phyloP scores from a whole-genome alignment of 2,113 vertebrate genomes.

The Taxidea taxus region DNA sequence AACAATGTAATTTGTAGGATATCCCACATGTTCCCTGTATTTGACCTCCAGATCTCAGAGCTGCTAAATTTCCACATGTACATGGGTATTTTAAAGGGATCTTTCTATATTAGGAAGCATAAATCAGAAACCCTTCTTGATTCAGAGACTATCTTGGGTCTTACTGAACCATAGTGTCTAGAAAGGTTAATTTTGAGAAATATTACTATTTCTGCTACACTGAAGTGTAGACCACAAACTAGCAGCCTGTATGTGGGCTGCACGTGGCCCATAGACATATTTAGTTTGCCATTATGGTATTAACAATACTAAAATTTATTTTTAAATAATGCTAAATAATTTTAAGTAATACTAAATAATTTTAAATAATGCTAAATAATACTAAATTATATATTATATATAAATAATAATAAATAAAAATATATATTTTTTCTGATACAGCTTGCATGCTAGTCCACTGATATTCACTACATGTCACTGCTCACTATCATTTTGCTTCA shows the following conservation, averaged over 20 bases:
- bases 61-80: background rate
- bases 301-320: background rate
- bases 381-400: too few species aligned
- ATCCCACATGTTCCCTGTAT: background rate
- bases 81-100: background rate
- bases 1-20: background rate
- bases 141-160: background rate
- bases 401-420: too few species aligned
- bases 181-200: background rate
- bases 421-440: background rate
- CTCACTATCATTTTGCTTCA: background rate
- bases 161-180: background rate
- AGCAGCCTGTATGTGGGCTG: background rate
- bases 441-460: background rate
- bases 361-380: too few species aligned
- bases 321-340: too few species aligned
- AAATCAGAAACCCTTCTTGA: background rate
- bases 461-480: too few species aligned
- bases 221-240: background rate
- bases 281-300: background rate
- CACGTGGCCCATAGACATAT: background rate
- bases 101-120: background rate
- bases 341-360: too few species aligned
- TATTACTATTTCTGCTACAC: background rate
- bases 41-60: background rate